These are phyloP conservation scores for Engraulis encrasicolus DNA, from an alignment of 2,113 vertebrate genomes.

Conservation along the genomic window DNA sequence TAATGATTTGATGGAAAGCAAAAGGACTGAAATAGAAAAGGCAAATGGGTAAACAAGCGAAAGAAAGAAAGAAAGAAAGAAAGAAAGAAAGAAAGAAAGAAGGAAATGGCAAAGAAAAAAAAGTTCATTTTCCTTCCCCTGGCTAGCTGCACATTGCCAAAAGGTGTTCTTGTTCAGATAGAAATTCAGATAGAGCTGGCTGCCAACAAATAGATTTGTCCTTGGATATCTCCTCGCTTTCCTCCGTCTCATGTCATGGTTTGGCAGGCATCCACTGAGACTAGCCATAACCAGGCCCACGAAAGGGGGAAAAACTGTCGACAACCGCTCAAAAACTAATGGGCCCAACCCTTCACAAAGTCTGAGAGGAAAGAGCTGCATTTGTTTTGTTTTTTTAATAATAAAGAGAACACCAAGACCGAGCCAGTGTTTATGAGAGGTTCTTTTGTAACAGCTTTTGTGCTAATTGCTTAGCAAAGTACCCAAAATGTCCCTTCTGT, in stretches of 20 bases:
- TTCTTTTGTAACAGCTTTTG: not conserved
- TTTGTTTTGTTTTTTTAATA: too few species aligned
- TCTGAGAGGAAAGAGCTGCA: not conserved
- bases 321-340: slow-evolving; percentile 27
- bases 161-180: slow-evolving; percentile 79
- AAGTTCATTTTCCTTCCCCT: slow-evolving; percentile 69
- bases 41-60: slow-evolving; percentile 30
- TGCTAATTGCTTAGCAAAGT: not conserved
- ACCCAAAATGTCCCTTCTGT: not conserved
- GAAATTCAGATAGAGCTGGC: slow-evolving; percentile 72
- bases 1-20: not conserved
- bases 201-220: slow-evolving; percentile 82
- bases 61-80: slow-evolving; percentile 80
- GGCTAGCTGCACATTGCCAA: slow-evolving; percentile 72
- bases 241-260: slow-evolving; percentile 56
- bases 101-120: too few species aligned
- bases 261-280: slow-evolving; percentile 56
- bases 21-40: not conserved
- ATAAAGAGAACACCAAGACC: not conserved
- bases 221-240: slow-evolving; percentile 70
- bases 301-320: slow-evolving; percentile 28
- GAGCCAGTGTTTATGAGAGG: not conserved
- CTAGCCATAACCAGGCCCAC: slow-evolving; percentile 42
- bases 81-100: slow-evolving; percentile 68
- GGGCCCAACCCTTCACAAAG: slow-evolving; percentile 32